Percentiles rank a stretch among this genome's conserved stretches.
Conservation (phyloP, 1,140 invertebrate genomes). For the Zaprionus africanus region DNA sequence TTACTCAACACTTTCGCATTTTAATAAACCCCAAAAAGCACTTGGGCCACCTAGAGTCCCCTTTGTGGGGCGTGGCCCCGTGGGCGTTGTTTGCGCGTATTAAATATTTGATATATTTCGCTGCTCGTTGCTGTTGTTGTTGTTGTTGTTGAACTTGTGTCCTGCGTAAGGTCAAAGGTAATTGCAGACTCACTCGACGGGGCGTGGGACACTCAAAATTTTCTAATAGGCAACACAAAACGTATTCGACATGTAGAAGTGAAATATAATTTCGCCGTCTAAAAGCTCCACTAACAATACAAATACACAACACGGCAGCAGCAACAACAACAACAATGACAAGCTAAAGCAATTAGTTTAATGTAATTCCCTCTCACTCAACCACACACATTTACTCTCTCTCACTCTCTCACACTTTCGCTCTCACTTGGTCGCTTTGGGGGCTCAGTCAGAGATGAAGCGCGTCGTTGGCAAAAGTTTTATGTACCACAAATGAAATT, state of each 20-base stretch:
- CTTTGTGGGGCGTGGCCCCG: slow-evolving; percentile 25
- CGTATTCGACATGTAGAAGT: slow-evolving; percentile 60
- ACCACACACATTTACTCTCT: not conserved
- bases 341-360: slow-evolving; percentile 83
- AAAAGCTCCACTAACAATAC: slow-evolving; percentile 78
- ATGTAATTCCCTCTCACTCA: slow-evolving; percentile 63
- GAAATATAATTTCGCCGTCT: slow-evolving; percentile 75
- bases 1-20: slow-evolving; percentile 56
- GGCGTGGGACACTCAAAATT: slow-evolving; percentile 11
- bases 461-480: slow-evolving; percentile 65
- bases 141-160: slow-evolving; percentile 13
- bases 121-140: slow-evolving; percentile 19
- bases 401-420: slow-evolving; percentile 13
- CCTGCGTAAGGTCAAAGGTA: slow-evolving; percentile 53
- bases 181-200: slow-evolving; percentile 27
- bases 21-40: slow-evolving; percentile 41
- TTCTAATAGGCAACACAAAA: slow-evolving; percentile 47
- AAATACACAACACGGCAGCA: slow-evolving; percentile 39
- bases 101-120: slow-evolving; percentile 52
- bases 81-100: slow-evolving; percentile 22
- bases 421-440: slow-evolving; percentile 14
- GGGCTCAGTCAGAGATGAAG: slow-evolving; percentile 65
- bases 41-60: slow-evolving; percentile 1
- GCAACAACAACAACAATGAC: slow-evolving; percentile 61
- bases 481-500: slow-evolving; percentile 82